These are phyloP conservation scores for Cyclina sinensis DNA, from an alignment of 1,140 invertebrate genomes.

Conservation along the genomic window DNA sequence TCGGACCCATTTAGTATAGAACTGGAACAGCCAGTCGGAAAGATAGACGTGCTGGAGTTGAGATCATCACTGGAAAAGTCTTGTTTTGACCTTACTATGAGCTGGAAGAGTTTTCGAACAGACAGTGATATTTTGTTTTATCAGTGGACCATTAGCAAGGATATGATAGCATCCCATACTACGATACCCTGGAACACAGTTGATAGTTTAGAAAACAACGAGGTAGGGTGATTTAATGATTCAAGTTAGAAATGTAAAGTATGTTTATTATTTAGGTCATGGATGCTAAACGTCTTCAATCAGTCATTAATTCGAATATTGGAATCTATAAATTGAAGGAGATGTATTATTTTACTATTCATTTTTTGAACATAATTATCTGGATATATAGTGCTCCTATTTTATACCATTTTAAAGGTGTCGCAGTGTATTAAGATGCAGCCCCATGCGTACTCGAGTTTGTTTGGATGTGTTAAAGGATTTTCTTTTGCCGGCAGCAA, in stretches of 20 bases:
- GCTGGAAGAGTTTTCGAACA: not conserved
- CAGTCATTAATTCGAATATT: too few relatives aligned
- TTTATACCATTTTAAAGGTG: not conserved
- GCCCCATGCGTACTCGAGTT: not conserved
- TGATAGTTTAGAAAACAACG: not conserved
- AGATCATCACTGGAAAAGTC: not conserved
- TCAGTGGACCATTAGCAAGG: slow-evolving; percentile 22
- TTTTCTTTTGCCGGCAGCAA: not conserved
- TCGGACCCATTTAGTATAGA: not conserved
- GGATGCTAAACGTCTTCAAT: too few relatives aligned
- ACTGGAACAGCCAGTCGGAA: not conserved
- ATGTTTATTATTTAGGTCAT: too few relatives aligned
- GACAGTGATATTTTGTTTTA: not conserved
- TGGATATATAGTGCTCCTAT: too few relatives aligned
- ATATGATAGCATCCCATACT: not conserved
- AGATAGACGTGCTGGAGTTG: not conserved
- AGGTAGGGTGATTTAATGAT: too few relatives aligned
- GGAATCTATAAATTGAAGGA: too few relatives aligned
- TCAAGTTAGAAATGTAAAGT: too few relatives aligned
- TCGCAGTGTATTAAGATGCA: not conserved
- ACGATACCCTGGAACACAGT: not conserved
- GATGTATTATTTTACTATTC: too few relatives aligned
- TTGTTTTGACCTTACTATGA: not conserved
- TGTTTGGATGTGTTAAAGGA: not conserved
- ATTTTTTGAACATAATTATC: too few relatives aligned